phyloP scores from a whole-genome alignment of 2,113 vertebrate species.

The Hymenochirus boettgeri region DNA sequence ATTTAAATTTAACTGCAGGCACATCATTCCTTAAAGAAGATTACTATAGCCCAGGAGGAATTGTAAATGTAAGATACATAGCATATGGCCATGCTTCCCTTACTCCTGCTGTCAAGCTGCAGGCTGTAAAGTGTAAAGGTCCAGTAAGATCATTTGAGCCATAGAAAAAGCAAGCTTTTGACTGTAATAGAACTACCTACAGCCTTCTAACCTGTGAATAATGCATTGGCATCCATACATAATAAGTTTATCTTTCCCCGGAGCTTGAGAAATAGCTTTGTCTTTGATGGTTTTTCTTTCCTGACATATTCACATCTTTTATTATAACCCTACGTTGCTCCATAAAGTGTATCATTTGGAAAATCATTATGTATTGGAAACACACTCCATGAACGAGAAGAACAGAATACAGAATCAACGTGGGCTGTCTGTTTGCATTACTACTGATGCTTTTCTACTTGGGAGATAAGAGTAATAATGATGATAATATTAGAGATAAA shows the following conservation, averaged over 20 bases:
- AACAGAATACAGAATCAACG: not conserved
- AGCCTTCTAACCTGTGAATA: constrained; percentile 23
- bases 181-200: not conserved
- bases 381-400: not conserved
- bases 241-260: constrained; percentile 31
- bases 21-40: constrained; percentile 30
- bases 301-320: constrained; percentile 23
- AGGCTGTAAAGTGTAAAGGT: constrained; percentile 21
- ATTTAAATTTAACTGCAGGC: constrained; percentile 34
- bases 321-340: constrained; percentile 22
- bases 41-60: constrained; percentile 33
- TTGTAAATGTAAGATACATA: constrained; percentile 33
- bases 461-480: not conserved
- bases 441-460: not conserved
- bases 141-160: constrained; percentile 19
- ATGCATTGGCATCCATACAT: constrained; percentile 31
- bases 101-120: constrained; percentile 22
- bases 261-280: constrained; percentile 10
- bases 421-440: not conserved
- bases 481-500: too few species aligned
- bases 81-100: constrained; percentile 24
- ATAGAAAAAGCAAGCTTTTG: constrained; percentile 2
- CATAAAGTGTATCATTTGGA: constrained; percentile 14
- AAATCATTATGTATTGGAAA: constrained; percentile 7
- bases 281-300: constrained; percentile 21